These are phyloP conservation scores for Rhabdornis inornatus DNA, from an alignment of 2,113 vertebrate species.

Conservation along the genomic window DNA sequence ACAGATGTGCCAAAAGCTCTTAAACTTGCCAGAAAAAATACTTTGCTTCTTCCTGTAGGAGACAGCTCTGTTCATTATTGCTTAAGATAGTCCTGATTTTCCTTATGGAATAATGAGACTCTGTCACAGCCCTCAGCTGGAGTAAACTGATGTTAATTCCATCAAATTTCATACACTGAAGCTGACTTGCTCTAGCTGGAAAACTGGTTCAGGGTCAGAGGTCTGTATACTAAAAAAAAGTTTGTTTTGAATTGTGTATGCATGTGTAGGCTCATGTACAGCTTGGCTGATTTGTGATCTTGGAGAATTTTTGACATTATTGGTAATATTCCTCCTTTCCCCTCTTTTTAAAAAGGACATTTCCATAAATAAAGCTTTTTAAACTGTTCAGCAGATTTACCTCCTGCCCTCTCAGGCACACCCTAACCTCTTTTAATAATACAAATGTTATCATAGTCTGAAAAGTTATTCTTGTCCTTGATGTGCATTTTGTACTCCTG, in stretches of 20 bases:
- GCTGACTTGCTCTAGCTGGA: background rate
- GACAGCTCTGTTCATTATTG: background rate
- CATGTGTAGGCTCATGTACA: background rate
- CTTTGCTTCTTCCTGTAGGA: background rate
- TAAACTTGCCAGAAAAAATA: background rate
- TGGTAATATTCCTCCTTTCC: background rate
- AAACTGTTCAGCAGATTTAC: conserved; percentile 42
- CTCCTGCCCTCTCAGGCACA: conserved; percentile 44
- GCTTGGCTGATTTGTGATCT: background rate
- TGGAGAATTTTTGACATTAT: background rate
- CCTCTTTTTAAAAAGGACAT: background rate
- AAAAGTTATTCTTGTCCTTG: conserved; percentile 45
- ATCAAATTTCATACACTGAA: background rate
- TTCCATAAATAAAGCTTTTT: conserved; percentile 47
- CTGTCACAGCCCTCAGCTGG: background rate
- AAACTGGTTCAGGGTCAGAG: background rate
- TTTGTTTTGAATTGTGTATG: background rate
- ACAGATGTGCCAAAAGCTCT: background rate
- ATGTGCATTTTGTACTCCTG: conserved; percentile 7
- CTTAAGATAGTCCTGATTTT: background rate
- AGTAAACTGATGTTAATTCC: background rate
- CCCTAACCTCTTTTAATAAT: conserved; percentile 52
- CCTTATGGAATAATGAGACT: background rate
- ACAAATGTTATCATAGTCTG: conserved; percentile 10
- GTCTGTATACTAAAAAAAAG: background rate